phyloP scores from a whole-genome alignment of 2,888 invertebrate genomes.

The Odontocerum albicorne region DNA sequence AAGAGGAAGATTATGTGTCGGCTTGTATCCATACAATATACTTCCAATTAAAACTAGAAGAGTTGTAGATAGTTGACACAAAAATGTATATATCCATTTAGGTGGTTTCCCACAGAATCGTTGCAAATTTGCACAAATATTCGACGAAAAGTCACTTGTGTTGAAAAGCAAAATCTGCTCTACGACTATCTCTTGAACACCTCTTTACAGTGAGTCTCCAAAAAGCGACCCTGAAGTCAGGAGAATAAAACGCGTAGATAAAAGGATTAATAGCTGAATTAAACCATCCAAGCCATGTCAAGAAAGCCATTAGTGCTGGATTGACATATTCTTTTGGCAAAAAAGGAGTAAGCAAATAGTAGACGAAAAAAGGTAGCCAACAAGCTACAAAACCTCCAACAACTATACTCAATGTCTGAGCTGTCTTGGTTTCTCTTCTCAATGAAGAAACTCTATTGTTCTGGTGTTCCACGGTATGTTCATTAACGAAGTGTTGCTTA shows the following conservation, averaged over 20 bases:
- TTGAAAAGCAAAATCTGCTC: constrained; percentile 31
- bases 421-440: constrained; percentile 83
- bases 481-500: constrained; percentile 57
- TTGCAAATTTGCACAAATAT: no score
- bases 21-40: no score
- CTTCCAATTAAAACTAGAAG: no score
- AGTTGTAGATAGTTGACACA: no score
- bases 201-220: constrained; percentile 79
- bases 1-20: no score
- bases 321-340: constrained; percentile 64
- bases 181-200: constrained; percentile 55
- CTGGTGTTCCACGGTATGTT: constrained; percentile 50
- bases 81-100: no score
- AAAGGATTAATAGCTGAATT: constrained; percentile 90
- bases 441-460: constrained; percentile 68
- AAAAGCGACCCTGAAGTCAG: constrained; percentile 83
- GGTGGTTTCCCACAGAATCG: no score
- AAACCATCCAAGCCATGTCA: constrained; percentile 90
- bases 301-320: constrained; percentile 67
- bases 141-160: no score
- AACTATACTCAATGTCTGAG: constrained; percentile 83
- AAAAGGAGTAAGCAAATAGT: constrained; percentile 80
- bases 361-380: constrained; percentile 86
- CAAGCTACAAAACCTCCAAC: constrained; percentile 87
- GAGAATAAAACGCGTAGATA: constrained; percentile 88